Base-by-base conservation (phyloP, 2,113 vertebrate species). In the Nothocercus nigrocapillus region DNA sequence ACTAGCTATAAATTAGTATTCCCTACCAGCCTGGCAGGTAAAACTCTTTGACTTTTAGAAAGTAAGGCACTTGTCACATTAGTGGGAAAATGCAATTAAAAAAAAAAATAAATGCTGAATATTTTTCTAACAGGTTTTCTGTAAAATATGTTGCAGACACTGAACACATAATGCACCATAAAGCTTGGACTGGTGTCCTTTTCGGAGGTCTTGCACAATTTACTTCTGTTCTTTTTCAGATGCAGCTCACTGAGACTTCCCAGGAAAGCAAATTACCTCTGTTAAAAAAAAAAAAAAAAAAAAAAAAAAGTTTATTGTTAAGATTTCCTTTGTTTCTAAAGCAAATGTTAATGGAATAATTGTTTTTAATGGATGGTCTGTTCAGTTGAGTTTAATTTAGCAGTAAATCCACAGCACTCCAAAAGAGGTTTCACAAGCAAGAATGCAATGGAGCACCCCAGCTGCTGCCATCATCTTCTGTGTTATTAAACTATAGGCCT, bases 341-440 rank as follows among this genome's bases (percentile, higher is more conserved):
- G 56, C 30, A 96, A 91, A 83, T 1, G 6, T 42, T 56, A 88
- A 73, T 95, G 66, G 49, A 80, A 89, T 95, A 95, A 97, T 95
- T 73, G 36, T 47, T 91, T 96, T 92, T 94, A 96, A 96, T 92
- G 77, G 58, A 76, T 89, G 89, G 90, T 95, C 91, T 96, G 86
- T 94, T 97, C 92, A 95, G 66, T 51, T 32, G 77, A 95, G 88
- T 94, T 97, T 96, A 96, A 95, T 96, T 95, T 88, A 95, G 93
- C 85, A 94, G 96, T 94, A 97, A 97, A 90, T 58, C 73, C 85
- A 92, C 94, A 94, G 85, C 87, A 89, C 92, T 91, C 74, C 20
- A 28, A 77, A 88, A 96, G 79, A 88, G 45, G 90, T 85, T 97
- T 92, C 93, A 58, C n/a, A 69, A 93, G 80, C 54, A 58, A 7